Evolutionary conservation across 2,797 vertebrate genomes (phyloP).

Genomic region (Macrochelys suwanniensis): DNA sequence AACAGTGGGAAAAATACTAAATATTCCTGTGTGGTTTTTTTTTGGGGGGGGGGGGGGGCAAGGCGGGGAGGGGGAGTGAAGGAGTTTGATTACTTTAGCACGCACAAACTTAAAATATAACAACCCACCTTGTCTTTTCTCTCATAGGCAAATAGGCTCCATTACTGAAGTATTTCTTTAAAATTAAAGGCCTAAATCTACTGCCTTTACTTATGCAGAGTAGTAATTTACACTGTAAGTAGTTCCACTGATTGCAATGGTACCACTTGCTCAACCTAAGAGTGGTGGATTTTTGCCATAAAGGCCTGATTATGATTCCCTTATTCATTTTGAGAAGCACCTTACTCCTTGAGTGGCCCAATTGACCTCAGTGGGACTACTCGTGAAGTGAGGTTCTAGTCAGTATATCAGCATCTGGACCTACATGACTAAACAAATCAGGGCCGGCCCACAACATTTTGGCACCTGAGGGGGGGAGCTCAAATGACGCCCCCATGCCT

Average conservation of each 20-base stretch:
- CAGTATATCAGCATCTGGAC: background rate
- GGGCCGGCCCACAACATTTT: too few species aligned
- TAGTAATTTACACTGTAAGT: background rate
- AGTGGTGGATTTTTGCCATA: background rate
- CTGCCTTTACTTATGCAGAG: background rate
- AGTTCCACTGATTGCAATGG: background rate
- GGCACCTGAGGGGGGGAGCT: too few species aligned
- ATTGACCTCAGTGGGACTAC: background rate
- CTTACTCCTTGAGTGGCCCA: background rate
- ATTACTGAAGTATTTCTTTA: background rate
- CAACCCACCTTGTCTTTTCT: background rate
- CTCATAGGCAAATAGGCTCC: background rate
- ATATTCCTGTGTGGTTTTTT: background rate
- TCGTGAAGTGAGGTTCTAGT: rapidly evolving
- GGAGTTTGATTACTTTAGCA: background rate
- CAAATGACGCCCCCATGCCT: too few species aligned
- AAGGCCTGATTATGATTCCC: background rate
- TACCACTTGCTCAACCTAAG: background rate
- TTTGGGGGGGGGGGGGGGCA: too few species aligned
- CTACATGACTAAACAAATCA: background rate
- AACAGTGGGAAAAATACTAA: background rate
- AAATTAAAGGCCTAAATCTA: background rate
- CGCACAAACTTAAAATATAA: background rate
- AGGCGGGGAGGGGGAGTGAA: too few species aligned
- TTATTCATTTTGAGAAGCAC: background rate